phyloP scores from a whole-genome alignment of 2,797 vertebrate species.

The Diplodus puntazzo region DNA sequence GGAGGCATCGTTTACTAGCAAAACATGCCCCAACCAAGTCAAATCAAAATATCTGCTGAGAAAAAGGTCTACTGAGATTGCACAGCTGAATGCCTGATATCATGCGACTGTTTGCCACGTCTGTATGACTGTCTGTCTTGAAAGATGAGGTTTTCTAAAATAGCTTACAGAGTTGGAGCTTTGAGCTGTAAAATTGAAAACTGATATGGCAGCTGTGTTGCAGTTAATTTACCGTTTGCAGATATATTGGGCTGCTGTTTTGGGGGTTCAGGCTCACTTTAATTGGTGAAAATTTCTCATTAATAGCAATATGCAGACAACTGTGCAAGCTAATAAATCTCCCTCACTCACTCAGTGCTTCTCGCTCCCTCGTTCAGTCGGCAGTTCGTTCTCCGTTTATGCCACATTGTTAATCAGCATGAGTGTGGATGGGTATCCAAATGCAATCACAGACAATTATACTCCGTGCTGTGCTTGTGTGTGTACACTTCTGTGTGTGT shows the following conservation, averaged over 20 bases:
- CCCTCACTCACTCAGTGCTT: slow-evolving; percentile 31
- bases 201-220: slow-evolving; percentile 12
- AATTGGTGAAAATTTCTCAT: slow-evolving; percentile 66
- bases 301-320: slow-evolving; percentile 67
- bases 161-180: neutral
- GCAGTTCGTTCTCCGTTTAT: slow-evolving; percentile 46
- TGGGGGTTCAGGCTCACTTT: slow-evolving; percentile 47
- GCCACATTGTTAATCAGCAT: slow-evolving; percentile 67
- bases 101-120: neutral
- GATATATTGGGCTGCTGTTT: slow-evolving; percentile 42
- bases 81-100: neutral
- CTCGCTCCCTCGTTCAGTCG: slow-evolving; percentile 25
- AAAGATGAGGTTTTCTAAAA: neutral
- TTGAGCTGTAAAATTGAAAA: slow-evolving; percentile 18
- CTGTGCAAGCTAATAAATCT: slow-evolving; percentile 63
- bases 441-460: slow-evolving; percentile 80
- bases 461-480: slow-evolving; percentile 60
- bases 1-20: neutral
- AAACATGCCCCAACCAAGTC: neutral
- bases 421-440: slow-evolving; percentile 71
- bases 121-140: neutral
- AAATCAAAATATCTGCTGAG: neutral
- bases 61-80: neutral
- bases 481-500: slow-evolving; percentile 9
- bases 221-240: slow-evolving; percentile 41